These are phyloP conservation scores for Calliopum simillimum DNA, from an alignment of 2,888 invertebrate species.

Conservation along the genomic window DNA sequence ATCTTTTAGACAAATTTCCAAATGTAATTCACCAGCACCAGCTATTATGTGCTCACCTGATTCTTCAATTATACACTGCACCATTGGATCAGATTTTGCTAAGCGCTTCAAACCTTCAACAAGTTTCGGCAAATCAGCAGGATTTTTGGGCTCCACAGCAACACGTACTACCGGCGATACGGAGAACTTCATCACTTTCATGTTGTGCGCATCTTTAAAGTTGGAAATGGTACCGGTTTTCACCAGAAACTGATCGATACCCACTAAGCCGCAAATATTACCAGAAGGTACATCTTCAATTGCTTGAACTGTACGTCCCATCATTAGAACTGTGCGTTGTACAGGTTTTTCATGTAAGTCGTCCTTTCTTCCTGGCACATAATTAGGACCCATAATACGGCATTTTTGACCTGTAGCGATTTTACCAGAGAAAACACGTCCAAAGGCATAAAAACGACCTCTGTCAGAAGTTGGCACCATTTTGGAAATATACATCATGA, in stretches of 20 bases:
- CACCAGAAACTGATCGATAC: slow-evolving; percentile 99
- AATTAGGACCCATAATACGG: slow-evolving; percentile 99
- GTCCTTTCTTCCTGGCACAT: slow-evolving; percentile 96
- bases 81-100: slow-evolving; percentile 99
- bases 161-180: slow-evolving; percentile 99
- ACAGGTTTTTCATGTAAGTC: slow-evolving; percentile 99
- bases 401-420: slow-evolving; percentile 92
- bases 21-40: slow-evolving; percentile 98
- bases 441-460: slow-evolving; percentile 99
- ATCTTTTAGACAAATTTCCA: slow-evolving; percentile 99
- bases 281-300: slow-evolving; percentile 99
- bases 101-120: slow-evolving; percentile 99
- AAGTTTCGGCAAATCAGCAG: slow-evolving; percentile 98
- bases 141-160: slow-evolving; percentile 99
- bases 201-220: slow-evolving; percentile 99
- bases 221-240: slow-evolving; percentile 99
- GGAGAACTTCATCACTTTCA: slow-evolving; percentile 99
- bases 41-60: slow-evolving; percentile 99
- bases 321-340: slow-evolving; percentile 99
- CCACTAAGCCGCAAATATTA: slow-evolving; percentile 99
- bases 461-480: slow-evolving; percentile 99
- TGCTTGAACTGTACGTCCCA: slow-evolving; percentile 99
- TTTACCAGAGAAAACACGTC: slow-evolving; percentile 98
- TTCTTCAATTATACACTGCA: slow-evolving; percentile 99
- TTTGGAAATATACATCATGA: slow-evolving; percentile 99